Evolutionary conservation across 2,113 vertebrate species (phyloP).

Genomic region (Pachycephala philippinensis): DNA sequence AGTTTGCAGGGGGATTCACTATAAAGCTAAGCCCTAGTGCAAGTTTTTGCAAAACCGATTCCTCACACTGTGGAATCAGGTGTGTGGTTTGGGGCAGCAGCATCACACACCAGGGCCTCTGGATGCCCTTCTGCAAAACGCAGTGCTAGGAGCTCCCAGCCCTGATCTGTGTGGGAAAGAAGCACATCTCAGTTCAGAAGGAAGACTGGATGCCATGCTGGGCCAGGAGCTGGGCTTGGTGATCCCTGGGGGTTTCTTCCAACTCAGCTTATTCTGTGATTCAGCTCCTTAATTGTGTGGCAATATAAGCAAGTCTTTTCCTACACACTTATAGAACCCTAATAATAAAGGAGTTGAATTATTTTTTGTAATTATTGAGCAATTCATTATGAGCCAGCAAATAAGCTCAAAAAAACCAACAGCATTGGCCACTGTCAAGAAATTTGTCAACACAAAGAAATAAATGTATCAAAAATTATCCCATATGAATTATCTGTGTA

Average conservation of each 20-base stretch:
- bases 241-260: neutral
- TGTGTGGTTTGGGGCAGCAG: neutral
- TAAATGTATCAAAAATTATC: neutral
- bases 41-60: neutral
- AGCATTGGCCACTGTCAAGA: neutral
- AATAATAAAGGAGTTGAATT: neutral
- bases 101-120: neutral
- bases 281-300: neutral
- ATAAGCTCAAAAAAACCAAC: neutral
- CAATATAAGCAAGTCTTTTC: neutral
- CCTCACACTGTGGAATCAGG: neutral
- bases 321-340: neutral
- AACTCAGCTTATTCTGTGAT: neutral
- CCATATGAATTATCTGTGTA: neutral
- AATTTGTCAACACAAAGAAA: neutral
- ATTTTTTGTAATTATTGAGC: neutral
- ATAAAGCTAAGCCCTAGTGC: neutral
- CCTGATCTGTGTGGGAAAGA: neutral
- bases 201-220: neutral
- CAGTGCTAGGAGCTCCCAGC: neutral
- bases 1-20: neutral
- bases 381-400: neutral
- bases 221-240: accelerated
- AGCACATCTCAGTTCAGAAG: neutral
- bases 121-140: neutral